Evolutionary conservation across 2,888 invertebrate species (phyloP).

Genomic region (Cynaeus angustus): DNA sequence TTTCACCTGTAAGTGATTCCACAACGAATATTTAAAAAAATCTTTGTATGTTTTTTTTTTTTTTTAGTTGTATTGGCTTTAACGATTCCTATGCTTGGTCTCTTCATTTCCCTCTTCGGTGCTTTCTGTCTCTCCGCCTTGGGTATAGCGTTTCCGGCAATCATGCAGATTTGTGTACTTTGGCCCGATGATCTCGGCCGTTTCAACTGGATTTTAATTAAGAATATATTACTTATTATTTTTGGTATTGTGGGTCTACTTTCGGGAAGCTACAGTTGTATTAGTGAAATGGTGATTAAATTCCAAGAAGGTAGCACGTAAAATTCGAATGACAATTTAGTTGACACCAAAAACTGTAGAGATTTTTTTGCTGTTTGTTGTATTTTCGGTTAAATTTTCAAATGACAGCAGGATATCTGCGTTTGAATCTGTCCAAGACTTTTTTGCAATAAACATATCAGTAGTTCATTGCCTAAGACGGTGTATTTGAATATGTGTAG

Average conservation of each 20-base stretch:
- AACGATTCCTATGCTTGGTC: slow-evolving; percentile 80
- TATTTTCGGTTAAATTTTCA: not conserved
- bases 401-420: not conserved
- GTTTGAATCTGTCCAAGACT: not conserved
- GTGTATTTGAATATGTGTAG: no score
- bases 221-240: slow-evolving; percentile 73
- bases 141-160: slow-evolving; percentile 84
- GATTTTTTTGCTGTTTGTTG: not conserved
- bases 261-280: slow-evolving; percentile 76
- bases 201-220: slow-evolving; percentile 70
- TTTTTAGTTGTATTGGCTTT: slow-evolving; percentile 81
- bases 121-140: slow-evolving; percentile 83
- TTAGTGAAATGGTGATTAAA: slow-evolving; percentile 72
- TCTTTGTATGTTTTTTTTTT: slow-evolving; percentile 7
- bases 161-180: slow-evolving; percentile 82
- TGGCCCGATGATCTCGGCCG: slow-evolving; percentile 78
- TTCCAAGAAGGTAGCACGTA: slow-evolving; percentile 32
- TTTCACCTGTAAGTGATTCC: slow-evolving; percentile 68
- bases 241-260: slow-evolving; percentile 74
- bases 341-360: not conserved
- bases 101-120: slow-evolving; percentile 86
- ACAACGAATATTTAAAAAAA: no score
- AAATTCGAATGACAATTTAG: slow-evolving; percentile 9
- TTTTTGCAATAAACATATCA: slow-evolving; percentile 14
- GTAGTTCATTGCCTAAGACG: not conserved